Evolutionary conservation across 2,888 invertebrate genomes (phyloP), one percentile per base, ranked within the genome.

Genomic region (Lordiphosa fenestrarum): DNA sequence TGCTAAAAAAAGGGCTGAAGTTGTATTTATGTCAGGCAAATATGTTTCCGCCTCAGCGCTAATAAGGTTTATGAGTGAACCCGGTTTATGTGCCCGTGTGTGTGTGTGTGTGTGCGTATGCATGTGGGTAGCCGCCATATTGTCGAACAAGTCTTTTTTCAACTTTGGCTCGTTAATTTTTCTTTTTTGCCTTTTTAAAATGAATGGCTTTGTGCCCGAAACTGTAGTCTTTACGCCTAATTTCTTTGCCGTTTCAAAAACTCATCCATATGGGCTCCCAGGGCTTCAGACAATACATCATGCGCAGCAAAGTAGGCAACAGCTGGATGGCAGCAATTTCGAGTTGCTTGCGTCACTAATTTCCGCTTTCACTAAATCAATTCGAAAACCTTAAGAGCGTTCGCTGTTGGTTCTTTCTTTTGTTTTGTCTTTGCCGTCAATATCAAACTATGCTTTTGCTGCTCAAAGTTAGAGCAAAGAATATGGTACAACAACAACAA

Each of bases 301-400:
- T 76, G 73, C 80, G 70, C 71, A 51, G 66, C 69, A 55, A 73
- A 80, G 72, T 50, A 71, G 76, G 72, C 72, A 80, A 74, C 78
- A 81, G 62, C 81, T 80, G 78, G 64, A 64, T 73, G 61, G 56
- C 71, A 66, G 73, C 81, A 72, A 83, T 80, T 77, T 80, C 56
- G 73, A 76, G 63, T 73, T 69, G 63, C 4, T 25, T 40, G 58
- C 67, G 71, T 78, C 76, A 81, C 84, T 81, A 83, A 81, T 83
- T 84, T 81, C 81, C 80, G 75, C 67, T 77, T 81, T 77, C 66
- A 77, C 75, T 83, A 84, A 81, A 81, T 81, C 84, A 81, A 81
- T 77, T 69, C 74, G 57, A 55, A 62, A 67, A 47, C 69, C 77
- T 75, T 66, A 75, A 66, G 68, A 78, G 56, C 64, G 58, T 62